A percentile compares a stretch with the other conserved stretches of the same genome.
phyloP scores from a whole-genome alignment of 2,888 invertebrate species.

The Bimastos eiseni region DNA sequence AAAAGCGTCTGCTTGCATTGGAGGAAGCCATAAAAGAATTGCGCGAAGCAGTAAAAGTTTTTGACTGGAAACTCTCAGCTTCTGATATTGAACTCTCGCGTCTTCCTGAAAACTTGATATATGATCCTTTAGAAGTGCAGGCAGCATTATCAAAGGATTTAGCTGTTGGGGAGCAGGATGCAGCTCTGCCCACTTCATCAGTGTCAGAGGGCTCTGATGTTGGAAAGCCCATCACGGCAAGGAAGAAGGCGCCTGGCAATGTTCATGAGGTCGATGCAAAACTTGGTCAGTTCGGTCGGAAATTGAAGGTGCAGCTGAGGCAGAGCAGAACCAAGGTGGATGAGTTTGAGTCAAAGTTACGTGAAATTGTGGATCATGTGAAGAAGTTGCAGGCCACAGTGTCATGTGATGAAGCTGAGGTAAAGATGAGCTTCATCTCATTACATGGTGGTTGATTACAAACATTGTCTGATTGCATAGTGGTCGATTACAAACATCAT shows the following conservation, averaged over 20 bases:
- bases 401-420: slow-evolving; percentile 15
- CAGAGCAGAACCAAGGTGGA: neutral
- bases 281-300: neutral
- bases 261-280: neutral
- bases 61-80: neutral
- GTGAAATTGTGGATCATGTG: neutral
- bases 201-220: neutral
- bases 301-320: neutral
- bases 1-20: neutral
- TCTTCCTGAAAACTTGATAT: neutral
- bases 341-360: slow-evolving; percentile 16
- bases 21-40: neutral
- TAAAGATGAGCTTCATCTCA: neutral
- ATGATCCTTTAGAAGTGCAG: neutral
- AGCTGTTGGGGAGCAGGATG: neutral
- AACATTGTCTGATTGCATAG: no score
- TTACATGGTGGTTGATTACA: no score
- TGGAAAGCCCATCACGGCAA: neutral
- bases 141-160: neutral
- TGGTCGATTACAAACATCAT: no score
- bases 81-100: neutral
- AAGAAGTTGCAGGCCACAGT: neutral
- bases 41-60: neutral
- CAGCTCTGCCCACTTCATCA: neutral
- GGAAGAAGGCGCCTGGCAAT: neutral